These are phyloP conservation scores for Paramormyrops kingsleyae DNA, from an alignment of 2,113 vertebrate species.

Conservation along the genomic window DNA sequence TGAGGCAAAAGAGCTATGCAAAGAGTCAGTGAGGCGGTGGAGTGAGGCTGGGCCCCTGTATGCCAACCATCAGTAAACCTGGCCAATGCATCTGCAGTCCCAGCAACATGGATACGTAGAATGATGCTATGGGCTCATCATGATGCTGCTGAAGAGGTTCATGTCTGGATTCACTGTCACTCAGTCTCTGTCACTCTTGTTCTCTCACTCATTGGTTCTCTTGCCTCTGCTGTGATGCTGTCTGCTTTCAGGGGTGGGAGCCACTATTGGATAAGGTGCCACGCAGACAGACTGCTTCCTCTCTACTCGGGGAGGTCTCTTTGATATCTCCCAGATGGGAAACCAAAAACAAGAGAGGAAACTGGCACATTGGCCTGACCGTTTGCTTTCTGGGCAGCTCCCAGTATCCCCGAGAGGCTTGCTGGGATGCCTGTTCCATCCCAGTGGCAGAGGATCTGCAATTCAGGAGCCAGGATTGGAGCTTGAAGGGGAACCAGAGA, in stretches of 20 bases:
- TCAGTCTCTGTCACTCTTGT: background rate
- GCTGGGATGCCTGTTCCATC: background rate
- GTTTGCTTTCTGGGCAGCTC: background rate
- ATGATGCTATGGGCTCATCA: background rate
- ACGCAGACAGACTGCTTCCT: background rate
- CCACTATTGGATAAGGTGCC: background rate
- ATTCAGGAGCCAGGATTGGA: background rate
- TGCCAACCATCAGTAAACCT: background rate
- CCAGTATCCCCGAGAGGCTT: background rate
- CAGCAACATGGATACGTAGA: background rate
- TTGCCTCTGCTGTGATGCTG: background rate
- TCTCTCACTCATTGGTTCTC: background rate
- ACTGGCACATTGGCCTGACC: background rate
- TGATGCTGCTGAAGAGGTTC: background rate
- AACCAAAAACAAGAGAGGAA: background rate
- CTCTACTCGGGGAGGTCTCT: background rate
- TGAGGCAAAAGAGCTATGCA: background rate
- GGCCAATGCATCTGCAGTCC: background rate
- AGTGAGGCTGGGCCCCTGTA: background rate
- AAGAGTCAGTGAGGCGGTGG: background rate
- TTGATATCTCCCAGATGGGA: too few species aligned
- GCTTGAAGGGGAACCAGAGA: background rate
- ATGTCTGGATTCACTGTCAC: background rate
- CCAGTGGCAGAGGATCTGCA: background rate
- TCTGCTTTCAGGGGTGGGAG: background rate